Base-by-base conservation (phyloP, 2,113 vertebrate species). In the Alaudala cheleensis region DNA sequence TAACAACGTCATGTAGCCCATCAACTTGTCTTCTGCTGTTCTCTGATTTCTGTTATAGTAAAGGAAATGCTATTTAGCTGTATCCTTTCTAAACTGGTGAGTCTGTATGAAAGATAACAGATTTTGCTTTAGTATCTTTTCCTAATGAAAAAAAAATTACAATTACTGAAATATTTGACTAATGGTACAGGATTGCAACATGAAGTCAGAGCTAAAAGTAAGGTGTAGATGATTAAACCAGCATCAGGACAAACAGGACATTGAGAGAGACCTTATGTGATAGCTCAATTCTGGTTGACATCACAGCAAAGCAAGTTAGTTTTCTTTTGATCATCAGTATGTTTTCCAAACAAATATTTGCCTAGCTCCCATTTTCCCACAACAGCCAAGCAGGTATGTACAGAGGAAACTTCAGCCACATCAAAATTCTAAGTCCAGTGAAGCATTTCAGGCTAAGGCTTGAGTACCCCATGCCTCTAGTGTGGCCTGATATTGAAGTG, bases 401-500 rank as follows among this genome's bases (percentile, higher is more conserved):
- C n/a, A 26, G 60, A 25, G 17, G 20, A 77, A 86, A 80, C 45
- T 72, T 60, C 76, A 88, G 39, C 29, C 26, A 53, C 29, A 28
- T 37, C 12, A 58, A 88, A 69, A 39, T 50, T 34, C 20, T 39
- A 42, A 37, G 34, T 15, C 42, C 58, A 29, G 14, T 37, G 77
- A 81, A 78, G 51, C 6, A 45, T 71, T 85, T 56, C 70, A 72
- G 45, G 26, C 24, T 39, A 67, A 51, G 44, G 39, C n/a, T 76
- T 72, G n/a, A 67, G 31, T 23, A 33, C 3, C 2, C 14, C n/a
- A 21, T 17, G 19, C 17, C 51, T 66, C 29, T 23, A 28, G 33
- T 0, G 0, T 66, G 54, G 64, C 2, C 9, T 31, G 19, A 34
- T 45, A 22, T 0, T 42, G 37, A 69, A 65, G 7, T 4, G 11